Evolutionary conservation across 2,797 vertebrate species (phyloP), one percentile per base, ranked within the genome.

Genomic region (Eupleurogrammus muticus): DNA sequence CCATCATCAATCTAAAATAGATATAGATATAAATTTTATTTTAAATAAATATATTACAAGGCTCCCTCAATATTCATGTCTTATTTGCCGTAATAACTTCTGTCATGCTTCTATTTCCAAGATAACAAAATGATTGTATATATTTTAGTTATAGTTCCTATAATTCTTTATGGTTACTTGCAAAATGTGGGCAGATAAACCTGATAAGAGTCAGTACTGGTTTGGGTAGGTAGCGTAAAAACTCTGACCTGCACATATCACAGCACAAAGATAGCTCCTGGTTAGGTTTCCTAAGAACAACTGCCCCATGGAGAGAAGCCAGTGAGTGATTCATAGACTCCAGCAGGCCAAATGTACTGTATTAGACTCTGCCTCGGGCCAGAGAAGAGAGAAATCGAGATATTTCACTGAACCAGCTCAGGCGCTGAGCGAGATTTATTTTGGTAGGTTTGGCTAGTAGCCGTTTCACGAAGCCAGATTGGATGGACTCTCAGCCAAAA

Each of bases 381-480:
- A 49, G 67, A 55, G 40, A 57, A 58, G 5, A 23, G 70, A 69
- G 51, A 73, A 32, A 61, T 42, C 20, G 56, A 17, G 67, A 68
- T 60, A 55, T 70, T 66, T 75, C 20, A 71, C 59, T 64, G 64
- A 57, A 54, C 34, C 2, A 55, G 70, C 55, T 46, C 38, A 66
- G 66, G 70, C 54, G 36, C 47, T 53, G 61, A 73, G 66, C 77
- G 68, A 57, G 64, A 75, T 63, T 69, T 84, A 80, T 83, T 76
- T 76, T 77, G 28, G 70, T 61, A 47, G 40, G 38, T 77, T 66
- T 76, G 62, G 67, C 66, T 47, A 40, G 56, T 61, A 46, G 34
- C 62, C 17, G 21, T 49, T 66, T 66, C 12, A 57, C 70, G 42
- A 55, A 66, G 75, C 66, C 76, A 80, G 50, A 74, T 66, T 81